Evolutionary conservation across 2,113 vertebrate species (phyloP), one percentile per base, ranked within the genome.

Genomic region (Tympanuchus pallidicinctus): DNA sequence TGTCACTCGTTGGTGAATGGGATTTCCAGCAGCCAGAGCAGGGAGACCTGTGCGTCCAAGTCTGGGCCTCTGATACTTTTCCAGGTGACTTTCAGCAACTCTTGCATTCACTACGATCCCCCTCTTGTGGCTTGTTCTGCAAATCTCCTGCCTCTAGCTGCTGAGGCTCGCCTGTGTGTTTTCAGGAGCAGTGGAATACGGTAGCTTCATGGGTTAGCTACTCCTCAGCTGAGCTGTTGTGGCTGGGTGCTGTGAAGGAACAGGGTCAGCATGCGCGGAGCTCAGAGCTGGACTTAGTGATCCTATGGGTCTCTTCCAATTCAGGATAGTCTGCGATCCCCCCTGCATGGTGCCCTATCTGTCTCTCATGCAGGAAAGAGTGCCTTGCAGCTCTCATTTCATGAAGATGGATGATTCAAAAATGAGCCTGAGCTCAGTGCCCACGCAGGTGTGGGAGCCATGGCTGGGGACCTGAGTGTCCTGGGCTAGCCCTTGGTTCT

Each of bases 51-150:
- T 36, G 10, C 7, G 12, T 15, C 5, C 4, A 64, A 56, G 32
- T 17, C 59, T 48, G n/a, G 9, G 7, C 9, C 45, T 80, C 7
- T 1, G 0, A 4, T 11, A 4, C 18, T 82, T 85, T 91, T 69
- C 34, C 50, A n/a, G 67, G 4, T 20, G 11, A 38, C 54, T 85
- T 74, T 38, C 75, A 5, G 13, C 56, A 34, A n/a, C 28, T 77
- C 79, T 77, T 82, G 67, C 13, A 1, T 92, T 96, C 94, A 80
- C 84, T 89, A 50, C 92, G 91, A 96, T 94, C 95, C 84, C 94
- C 92, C 89, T 94, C 96, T 97, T 93, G 95, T 96, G 95, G 95
- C 72, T 91, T 45, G 22, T 82, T 76, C 72, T 74, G 85, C 89
- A 82, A 50, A 57, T 77, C 67, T 43, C 57, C 20, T 61, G 40